Evolutionary conservation across 2,888 invertebrate species (phyloP).

Genomic region (Timema cristinae): DNA sequence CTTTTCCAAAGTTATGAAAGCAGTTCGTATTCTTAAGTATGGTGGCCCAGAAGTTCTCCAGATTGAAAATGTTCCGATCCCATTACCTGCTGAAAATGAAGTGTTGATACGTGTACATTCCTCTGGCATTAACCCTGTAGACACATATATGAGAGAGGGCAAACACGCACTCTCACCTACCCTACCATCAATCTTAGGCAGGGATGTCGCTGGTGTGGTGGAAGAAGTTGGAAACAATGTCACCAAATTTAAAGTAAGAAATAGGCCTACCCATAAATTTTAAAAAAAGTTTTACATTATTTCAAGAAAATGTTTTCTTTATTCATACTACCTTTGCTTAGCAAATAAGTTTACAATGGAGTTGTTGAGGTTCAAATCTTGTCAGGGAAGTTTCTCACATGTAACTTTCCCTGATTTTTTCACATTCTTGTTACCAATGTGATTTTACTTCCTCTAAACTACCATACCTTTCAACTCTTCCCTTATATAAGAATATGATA

Average conservation of each 20-base stretch:
- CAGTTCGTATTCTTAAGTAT: slow-evolving; percentile 44
- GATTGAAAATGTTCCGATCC: slow-evolving; percentile 36
- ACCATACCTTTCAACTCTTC: background rate
- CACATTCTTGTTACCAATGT: too few relatives aligned
- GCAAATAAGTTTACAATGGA: background rate
- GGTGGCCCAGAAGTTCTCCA: slow-evolving; percentile 46
- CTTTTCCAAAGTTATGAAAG: slow-evolving; percentile 37
- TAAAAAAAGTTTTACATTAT: background rate
- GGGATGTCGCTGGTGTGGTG: slow-evolving; percentile 52
- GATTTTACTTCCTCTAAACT: too few relatives aligned
- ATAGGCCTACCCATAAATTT: too few relatives aligned
- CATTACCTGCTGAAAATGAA: slow-evolving; percentile 38
- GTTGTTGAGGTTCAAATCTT: background rate
- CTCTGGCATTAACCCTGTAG: slow-evolving; percentile 55
- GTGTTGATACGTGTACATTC: slow-evolving; percentile 48
- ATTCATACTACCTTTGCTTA: background rate
- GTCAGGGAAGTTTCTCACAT: too few relatives aligned
- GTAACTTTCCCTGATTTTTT: too few relatives aligned
- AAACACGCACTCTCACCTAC: slow-evolving; percentile 43
- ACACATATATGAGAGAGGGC: slow-evolving; percentile 54
- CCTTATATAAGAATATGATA: background rate
- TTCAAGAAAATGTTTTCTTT: background rate
- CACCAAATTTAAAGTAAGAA: slow-evolving; percentile 43
- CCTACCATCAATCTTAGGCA: slow-evolving; percentile 51
- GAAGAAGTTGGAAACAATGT: slow-evolving; percentile 45